These are phyloP conservation scores for Chelonoidis abingdonii DNA, from an alignment of 2,113 vertebrate species.

Conservation along the genomic window DNA sequence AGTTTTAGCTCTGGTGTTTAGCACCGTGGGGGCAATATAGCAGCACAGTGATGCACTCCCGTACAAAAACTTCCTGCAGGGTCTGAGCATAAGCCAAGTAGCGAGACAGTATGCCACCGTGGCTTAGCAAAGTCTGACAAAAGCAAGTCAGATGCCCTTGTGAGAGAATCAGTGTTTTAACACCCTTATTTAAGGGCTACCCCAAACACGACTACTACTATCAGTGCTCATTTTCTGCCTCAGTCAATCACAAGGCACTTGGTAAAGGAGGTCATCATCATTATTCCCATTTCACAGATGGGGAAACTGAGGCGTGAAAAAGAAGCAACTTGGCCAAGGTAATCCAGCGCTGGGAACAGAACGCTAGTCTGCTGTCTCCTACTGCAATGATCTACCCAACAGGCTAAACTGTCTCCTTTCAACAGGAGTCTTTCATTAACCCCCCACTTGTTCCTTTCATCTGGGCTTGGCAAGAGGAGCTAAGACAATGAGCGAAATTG, in stretches of 20 bases:
- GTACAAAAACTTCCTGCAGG: background rate
- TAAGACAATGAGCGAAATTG: background rate
- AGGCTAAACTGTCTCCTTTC: background rate
- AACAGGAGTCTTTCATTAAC: too few species aligned
- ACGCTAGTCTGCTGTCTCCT: accelerated
- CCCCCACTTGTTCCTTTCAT: background rate
- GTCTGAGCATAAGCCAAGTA: background rate
- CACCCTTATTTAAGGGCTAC: background rate
- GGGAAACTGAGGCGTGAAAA: background rate
- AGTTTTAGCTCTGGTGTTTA: background rate
- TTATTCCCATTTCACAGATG: background rate
- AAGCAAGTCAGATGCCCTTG: background rate
- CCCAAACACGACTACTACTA: background rate
- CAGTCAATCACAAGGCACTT: background rate
- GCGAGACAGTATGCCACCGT: too few species aligned
- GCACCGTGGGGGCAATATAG: background rate
- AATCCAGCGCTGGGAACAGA: background rate
- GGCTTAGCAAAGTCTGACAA: background rate
- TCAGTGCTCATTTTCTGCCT: background rate
- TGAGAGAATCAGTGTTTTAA: background rate
- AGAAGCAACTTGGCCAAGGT: background rate
- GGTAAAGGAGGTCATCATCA: background rate
- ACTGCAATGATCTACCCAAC: background rate
- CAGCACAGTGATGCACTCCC: background rate
- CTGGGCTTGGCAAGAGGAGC: background rate